Conservation (phyloP, 2,113 vertebrate species). For the Vulpes vulpes region DNA sequence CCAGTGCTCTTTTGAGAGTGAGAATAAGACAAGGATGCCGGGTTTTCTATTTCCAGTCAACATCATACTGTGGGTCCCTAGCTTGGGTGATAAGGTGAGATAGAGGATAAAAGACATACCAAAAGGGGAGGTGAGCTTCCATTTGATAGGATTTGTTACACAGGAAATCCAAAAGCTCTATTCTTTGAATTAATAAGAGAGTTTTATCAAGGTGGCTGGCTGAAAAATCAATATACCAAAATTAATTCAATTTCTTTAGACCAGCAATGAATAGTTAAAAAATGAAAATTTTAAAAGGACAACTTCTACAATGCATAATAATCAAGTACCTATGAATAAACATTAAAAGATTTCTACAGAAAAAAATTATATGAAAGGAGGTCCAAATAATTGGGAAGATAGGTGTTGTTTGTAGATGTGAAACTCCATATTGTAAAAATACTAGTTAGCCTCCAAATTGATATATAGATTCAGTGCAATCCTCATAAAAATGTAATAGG, state of each 20-base stretch:
- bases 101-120: not conserved
- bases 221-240: constrained; percentile 39
- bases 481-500: constrained; percentile 16
- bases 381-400: constrained; percentile 48
- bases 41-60: not conserved
- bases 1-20: not conserved
- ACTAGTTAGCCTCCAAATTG: not conserved
- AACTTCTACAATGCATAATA: constrained; percentile 8
- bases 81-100: not conserved
- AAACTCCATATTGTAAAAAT: constrained; percentile 60
- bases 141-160: not conserved
- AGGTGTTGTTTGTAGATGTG: not conserved
- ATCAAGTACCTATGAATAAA: constrained; percentile 42
- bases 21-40: not conserved
- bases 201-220: constrained; percentile 31
- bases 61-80: not conserved
- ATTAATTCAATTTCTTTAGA: constrained; percentile 52
- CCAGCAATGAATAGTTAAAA: constrained; percentile 40
- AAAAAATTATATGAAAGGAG: constrained; percentile 30
- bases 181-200: constrained; percentile 37
- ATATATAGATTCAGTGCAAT: not conserved
- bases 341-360: constrained; percentile 23
- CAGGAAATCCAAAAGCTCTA: constrained; percentile 4
- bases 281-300: constrained; percentile 61
- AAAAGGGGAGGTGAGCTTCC: not conserved